phyloP scores from a whole-genome alignment of 2,888 invertebrate species.

The Erannis defoliaria region DNA sequence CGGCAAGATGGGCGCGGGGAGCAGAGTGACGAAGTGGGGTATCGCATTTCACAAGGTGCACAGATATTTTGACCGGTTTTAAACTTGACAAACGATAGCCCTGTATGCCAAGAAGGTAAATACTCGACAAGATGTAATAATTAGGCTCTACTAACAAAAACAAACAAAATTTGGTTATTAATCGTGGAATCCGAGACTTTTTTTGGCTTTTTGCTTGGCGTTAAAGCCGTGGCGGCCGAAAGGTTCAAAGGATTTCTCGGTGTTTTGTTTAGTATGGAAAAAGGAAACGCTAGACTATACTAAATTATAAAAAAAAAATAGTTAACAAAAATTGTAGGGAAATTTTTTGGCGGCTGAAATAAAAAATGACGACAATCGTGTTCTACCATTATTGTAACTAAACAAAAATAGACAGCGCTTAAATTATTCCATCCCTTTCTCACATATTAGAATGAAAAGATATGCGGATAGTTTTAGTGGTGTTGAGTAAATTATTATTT shows the following conservation, averaged over 20 bases:
- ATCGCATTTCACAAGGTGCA: too few species aligned
- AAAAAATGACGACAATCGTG: not conserved
- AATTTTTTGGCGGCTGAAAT: constrained; percentile 31
- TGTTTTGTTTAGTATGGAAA: constrained; percentile 14
- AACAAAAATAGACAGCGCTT: not conserved
- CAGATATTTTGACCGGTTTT: too few species aligned
- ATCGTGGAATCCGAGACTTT: too few species aligned
- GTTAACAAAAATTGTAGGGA: constrained; percentile 30
- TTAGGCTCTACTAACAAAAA: too few species aligned
- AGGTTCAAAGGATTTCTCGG: not conserved
- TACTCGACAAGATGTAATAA: too few species aligned
- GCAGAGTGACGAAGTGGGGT: too few species aligned
- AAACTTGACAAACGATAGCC: too few species aligned
- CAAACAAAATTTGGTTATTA: too few species aligned
- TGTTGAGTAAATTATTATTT: not conserved
- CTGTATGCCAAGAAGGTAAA: too few species aligned
- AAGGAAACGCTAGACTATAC: constrained; percentile 16
- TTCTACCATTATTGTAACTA: not conserved
- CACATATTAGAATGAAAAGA: not conserved
- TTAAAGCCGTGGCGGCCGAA: not conserved
- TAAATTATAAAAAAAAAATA: constrained; percentile 29
- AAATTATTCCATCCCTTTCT: not conserved
- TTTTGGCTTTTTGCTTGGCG: too few species aligned
- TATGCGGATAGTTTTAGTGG: not conserved
- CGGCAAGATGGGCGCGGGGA: too few species aligned